Base-by-base conservation (phyloP, 2,797 vertebrate species). In the Rhodeus uyekii region DNA sequence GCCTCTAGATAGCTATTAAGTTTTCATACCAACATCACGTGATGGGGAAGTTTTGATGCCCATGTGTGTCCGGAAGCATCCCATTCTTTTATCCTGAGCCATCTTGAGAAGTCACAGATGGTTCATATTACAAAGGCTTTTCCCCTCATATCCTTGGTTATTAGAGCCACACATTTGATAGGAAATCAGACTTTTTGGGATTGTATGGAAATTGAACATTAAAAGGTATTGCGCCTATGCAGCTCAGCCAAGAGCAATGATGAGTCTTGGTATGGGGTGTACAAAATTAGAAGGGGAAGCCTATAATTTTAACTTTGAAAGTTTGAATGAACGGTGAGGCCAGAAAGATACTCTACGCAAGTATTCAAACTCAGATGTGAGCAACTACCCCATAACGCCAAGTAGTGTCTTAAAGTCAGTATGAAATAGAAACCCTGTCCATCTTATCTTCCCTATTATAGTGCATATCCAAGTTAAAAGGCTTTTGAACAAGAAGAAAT, bases 41-140 rank as follows among this genome's bases (percentile, higher is more conserved):
- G 64, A 72, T 34, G 36, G 60, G 74, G 67, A 80, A 50, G 55
- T 39, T 69, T 82, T 68, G 39, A 61, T 50, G 38, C 60, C 81
- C 85, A 71, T 87, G 58, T 87, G 82, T 89, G 87, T 81, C 86
- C 76, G 42, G 65, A 73, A 64, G 80, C 77, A 81, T 84, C 81
- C 82, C 1, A 46, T 79, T 87, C 86, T 81, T 90, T 90, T 86
- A 91, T 92, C 84, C 82, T 88, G 82, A 89, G 87, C 88, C 88
- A 90, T 92, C 86, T 92, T 55, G 72, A 84, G 90, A 78, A 88
- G 81, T 88, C 92, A 90, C 93, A 94, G 88, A 92, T 94, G 93
- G 92, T 94, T 94, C 90, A 88, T 87, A 93, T 93, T 92, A 93
- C 79, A 89, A 88, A 89, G 82, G 85, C 78, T 89, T 91, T 90